Base-by-base conservation (phyloP, 2,113 vertebrate genomes). In the Neodontobutis hainanensis region DNA sequence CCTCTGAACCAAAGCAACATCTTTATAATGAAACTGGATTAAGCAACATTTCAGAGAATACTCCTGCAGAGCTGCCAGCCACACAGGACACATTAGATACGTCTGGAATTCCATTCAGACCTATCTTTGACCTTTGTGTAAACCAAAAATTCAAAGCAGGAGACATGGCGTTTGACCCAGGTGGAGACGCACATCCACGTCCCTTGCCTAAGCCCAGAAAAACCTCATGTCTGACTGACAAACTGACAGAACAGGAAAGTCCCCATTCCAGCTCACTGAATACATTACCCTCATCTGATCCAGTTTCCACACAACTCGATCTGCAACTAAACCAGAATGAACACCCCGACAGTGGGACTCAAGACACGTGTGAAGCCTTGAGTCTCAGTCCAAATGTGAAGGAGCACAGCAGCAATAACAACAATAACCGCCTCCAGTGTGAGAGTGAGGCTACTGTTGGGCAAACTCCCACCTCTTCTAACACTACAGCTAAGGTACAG, bases 91-190 rank as follows among this genome's bases (percentile, higher is more conserved):
- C 11, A 36, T 4, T 10, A 8, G 57, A 38, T 12, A 0, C 15
- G 35, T 49, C 43, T 15, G 12, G 2, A 61, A 40, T 46, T 0
- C 5, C 40, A n/a, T 32, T 0, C 6, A 12, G 14, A 11, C 9
- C 4, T 6, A 47, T 32, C 74, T 52, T 63, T 27, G 78, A 84
- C 46, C 59, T n/a, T 16, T 68, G 48, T 51, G 40, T 70, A 34
- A 68, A 14, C 4, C 65, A 45, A 53, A 74, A 78, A 40, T 8
- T 36, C 15, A 61, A 46, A 19, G 62, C 57, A 1, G 53, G 81
- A 11, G 67, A 72, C 34, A 68, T 56, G 48, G 81, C 61, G 0
- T 91, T 90, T 78, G 89, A 91, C 70, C 86, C 86, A 1, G 88
- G 87, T 27, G 81, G 74, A 14, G 11, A 64, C 1, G 11, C 35